Evolutionary conservation across 2,113 vertebrate species (phyloP), one percentile per base, ranked within the genome.

Genomic region (Apaloderma vittatum): DNA sequence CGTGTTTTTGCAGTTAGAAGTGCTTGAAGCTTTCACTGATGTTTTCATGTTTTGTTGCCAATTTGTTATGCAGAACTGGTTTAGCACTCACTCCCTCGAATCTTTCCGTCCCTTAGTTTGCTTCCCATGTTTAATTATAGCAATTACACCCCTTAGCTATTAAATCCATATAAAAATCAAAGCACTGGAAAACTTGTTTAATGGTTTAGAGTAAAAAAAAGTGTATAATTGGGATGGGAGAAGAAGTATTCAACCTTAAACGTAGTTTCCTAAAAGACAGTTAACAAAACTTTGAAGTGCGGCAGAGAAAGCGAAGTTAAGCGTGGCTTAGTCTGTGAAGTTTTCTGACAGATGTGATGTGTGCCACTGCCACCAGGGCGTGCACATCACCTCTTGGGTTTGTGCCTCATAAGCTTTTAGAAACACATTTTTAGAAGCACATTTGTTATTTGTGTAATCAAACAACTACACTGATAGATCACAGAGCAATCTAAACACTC

Each of bases 261-360:
- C 45, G 45, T 93, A 67, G 36, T 51, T n/a, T 81, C 74, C 79
- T 75, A 57, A 63, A 91, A 67, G 37, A 65, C 89, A 96, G 77
- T 59, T 91, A 87, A 91, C 90, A 92, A 96, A 96, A 95, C 76
- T 77, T 79, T 52, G 34, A 73, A 90, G n/a, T 57, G 76, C 94
- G 90, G 82, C 89, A 97, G 96, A 96, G 88, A 55, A 93, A 90
- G 88, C 67, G 67, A 82, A 91, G 93, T 73, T 87, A 94, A 85
- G 36, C 3, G 24, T 63, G 45, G 54, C 18, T 86, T 19, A 15
- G 40, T 62, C 90, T 95, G 43, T 85, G 80, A 78, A 67, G 27
- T 67, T 83, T 68, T 87, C 36, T 70, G 67, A 91, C 86, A 81
- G 77, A 43, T 1, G 12, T 32, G 70, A 36, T 40, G n/a, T 5